Conservation (phyloP, 2,797 vertebrate species). For the Manis pentadactyla region DNA sequence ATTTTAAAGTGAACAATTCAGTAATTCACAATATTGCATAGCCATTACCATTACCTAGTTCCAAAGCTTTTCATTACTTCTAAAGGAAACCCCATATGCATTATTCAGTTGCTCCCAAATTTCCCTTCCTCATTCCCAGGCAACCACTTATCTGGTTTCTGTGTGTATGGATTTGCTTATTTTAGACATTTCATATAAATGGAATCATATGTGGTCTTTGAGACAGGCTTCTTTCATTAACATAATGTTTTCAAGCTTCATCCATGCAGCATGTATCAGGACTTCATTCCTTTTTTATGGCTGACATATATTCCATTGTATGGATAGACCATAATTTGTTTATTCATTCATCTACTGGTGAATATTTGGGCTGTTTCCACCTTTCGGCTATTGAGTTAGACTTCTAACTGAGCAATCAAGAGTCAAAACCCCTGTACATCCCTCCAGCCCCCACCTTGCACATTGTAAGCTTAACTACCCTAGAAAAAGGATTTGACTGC, state of each 20-base stretch:
- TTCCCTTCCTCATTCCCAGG: background rate
- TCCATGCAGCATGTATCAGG: background rate
- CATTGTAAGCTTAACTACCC: background rate
- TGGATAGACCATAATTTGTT: background rate
- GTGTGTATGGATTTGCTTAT: background rate
- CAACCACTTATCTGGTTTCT: background rate
- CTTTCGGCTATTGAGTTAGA: slow-evolving; percentile 1
- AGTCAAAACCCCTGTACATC: background rate
- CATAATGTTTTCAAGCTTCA: background rate
- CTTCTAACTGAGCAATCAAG: background rate
- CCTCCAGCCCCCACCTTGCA: background rate
- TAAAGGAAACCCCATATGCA: background rate
- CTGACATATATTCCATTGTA: background rate
- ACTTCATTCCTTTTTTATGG: background rate
- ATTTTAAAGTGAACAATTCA: slow-evolving; percentile 7
- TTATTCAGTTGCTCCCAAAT: background rate
- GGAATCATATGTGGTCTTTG: background rate
- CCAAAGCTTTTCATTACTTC: background rate
- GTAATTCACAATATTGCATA: background rate
- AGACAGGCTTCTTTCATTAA: slow-evolving; percentile 15
- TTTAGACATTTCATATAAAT: background rate
- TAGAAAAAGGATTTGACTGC: background rate
- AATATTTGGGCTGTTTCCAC: background rate
- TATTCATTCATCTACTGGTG: background rate
- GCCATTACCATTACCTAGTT: background rate